A percentile compares a stretch with the other conserved stretches of the same genome.
Evolutionary conservation across 2,888 invertebrate species (phyloP).

Genomic region (Platycheirus albimanus): DNA sequence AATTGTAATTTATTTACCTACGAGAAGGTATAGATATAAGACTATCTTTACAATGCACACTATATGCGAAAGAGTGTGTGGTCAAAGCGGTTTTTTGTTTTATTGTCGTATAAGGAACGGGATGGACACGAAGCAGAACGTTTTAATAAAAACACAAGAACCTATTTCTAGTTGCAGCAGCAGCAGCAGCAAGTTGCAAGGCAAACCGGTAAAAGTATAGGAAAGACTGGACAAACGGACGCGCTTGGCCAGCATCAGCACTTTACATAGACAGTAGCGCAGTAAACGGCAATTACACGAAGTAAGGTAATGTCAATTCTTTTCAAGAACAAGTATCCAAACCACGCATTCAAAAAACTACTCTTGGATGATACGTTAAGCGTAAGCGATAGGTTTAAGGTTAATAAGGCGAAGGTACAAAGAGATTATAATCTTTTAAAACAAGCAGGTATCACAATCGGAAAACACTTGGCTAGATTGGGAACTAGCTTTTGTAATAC

Average conservation of each 20-base stretch:
- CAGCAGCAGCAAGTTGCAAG: constrained; percentile 73
- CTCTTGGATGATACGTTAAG: background rate
- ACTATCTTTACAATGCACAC: background rate
- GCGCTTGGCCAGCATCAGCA: constrained; percentile 36
- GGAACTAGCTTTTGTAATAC: constrained; percentile 27
- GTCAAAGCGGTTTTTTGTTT: constrained; percentile 35
- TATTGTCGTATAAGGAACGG: constrained; percentile 33
- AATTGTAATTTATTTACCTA: constrained; percentile 17
- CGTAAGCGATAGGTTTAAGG: constrained; percentile 30
- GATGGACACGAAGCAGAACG: constrained; percentile 53
- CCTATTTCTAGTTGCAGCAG: too few relatives aligned
- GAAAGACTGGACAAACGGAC: constrained; percentile 49
- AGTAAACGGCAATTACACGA: constrained; percentile 43
- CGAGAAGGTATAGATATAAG: constrained; percentile 2
- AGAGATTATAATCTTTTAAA: constrained; percentile 24
- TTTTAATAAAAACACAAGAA: constrained; percentile 47
- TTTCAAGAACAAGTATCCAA: constrained; percentile 28
- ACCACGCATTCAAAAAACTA: background rate
- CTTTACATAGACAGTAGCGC: constrained; percentile 47
- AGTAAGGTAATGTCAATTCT: constrained; percentile 27
- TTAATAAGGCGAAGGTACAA: constrained; percentile 44
- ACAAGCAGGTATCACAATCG: constrained; percentile 59
- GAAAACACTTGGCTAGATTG: constrained; percentile 32
- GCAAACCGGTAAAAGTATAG: constrained; percentile 65
- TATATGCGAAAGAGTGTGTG: constrained; percentile 28